phyloP scores from a whole-genome alignment of 2,113 vertebrate species.

The Onychostoma macrolepis region DNA sequence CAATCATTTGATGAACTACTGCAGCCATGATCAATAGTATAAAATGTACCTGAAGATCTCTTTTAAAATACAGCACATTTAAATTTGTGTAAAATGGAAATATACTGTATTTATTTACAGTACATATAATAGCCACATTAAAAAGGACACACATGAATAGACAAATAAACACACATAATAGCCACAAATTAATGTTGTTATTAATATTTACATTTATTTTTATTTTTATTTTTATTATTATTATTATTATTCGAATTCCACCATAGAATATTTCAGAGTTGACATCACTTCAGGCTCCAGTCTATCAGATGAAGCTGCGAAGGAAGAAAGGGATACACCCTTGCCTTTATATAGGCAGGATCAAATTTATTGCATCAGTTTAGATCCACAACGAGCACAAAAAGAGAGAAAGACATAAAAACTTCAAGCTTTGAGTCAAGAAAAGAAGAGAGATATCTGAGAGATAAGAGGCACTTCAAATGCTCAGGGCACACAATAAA shows the following conservation, averaged over 20 bases:
- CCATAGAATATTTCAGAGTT: not conserved
- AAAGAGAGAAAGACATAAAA: slow-evolving; percentile 55
- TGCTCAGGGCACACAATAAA: slow-evolving; percentile 50
- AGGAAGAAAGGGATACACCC: slow-evolving; percentile 46
- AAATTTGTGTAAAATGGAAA: not conserved
- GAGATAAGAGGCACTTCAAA: slow-evolving; percentile 58
- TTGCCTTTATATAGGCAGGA: slow-evolving; percentile 41
- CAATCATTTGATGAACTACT: slow-evolving; percentile 7
- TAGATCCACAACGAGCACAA: slow-evolving; percentile 27
- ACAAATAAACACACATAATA: not conserved
- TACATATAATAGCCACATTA: not conserved
- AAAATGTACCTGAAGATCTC: not conserved
- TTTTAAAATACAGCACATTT: not conserved
- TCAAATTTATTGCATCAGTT: slow-evolving; percentile 63
- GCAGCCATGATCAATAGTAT: not conserved
- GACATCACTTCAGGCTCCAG: not conserved
- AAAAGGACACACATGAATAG: not conserved
- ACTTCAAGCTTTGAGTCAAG: slow-evolving; percentile 37
- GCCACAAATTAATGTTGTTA: not conserved
- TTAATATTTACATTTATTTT: not conserved
- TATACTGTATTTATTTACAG: not conserved
- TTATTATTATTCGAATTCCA: not conserved
- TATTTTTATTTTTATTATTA: not conserved
- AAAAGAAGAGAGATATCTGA: slow-evolving; percentile 50
- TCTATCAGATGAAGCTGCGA: not conserved